These are phyloP conservation scores for Micropoecilia bifurca DNA, from an alignment of 2,797 vertebrate species.

Conservation along the genomic window DNA sequence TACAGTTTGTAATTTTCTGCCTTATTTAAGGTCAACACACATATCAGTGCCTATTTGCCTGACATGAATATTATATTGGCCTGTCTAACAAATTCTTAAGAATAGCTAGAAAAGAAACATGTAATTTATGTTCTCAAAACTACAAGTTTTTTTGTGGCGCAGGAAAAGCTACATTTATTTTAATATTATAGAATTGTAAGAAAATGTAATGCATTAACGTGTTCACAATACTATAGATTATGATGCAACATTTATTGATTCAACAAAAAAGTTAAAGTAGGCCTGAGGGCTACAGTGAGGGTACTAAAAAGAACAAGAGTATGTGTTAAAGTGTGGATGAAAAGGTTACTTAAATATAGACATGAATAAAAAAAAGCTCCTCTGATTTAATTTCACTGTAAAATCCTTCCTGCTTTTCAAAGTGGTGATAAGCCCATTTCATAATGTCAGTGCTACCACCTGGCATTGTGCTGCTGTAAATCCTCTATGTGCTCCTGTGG, in stretches of 20 bases:
- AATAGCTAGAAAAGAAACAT: not conserved
- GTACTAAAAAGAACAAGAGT: not conserved
- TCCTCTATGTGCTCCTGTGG: conserved; percentile 36
- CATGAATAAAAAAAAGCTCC: conserved; percentile 17
- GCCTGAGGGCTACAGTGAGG: not conserved
- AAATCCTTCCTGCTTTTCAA: conserved; percentile 37
- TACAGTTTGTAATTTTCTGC: not conserved
- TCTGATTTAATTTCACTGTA: conserved; percentile 24
- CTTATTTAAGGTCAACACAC: not conserved
- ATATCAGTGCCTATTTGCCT: not conserved
- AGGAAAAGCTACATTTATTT: not conserved
- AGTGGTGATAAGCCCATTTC: conserved; percentile 13
- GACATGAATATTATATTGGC: not conserved
- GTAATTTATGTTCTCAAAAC: not conserved
- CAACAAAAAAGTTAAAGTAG: not conserved
- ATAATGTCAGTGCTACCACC: conserved; percentile 19
- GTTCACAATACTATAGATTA: not conserved
- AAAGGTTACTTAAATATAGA: conserved; percentile 7
- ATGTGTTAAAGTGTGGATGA: conserved; percentile 18
- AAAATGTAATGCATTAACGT: not conserved
- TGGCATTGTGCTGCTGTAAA: conserved; percentile 31
- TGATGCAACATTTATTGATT: not conserved
- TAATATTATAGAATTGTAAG: not conserved
- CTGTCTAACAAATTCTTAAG: not conserved
- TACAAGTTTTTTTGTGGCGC: not conserved